Evolutionary conservation across 2,113 vertebrate genomes (phyloP).

Genomic region (Labeo catla): DNA sequence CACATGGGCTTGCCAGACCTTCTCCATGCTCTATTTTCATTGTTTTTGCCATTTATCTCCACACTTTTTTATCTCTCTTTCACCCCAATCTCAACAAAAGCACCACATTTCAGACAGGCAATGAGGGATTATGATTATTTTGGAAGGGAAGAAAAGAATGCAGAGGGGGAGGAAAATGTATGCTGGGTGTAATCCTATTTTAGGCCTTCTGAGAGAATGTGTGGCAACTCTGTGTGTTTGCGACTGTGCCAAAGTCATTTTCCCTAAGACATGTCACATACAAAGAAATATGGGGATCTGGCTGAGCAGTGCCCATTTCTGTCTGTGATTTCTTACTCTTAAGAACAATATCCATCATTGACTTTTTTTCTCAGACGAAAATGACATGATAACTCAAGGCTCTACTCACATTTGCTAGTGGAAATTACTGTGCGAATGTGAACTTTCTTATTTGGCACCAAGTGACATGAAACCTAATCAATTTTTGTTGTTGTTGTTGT

Average conservation of each 20-base stretch:
- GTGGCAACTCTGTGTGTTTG: conserved; percentile 25
- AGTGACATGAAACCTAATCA: too few relatives aligned
- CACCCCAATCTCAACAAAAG: conserved; percentile 25
- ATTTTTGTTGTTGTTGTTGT: too few relatives aligned
- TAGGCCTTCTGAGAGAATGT: conserved; percentile 40
- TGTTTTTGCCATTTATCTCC: conserved; percentile 38
- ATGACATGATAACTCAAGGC: background rate
- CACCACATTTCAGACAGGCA: conserved; percentile 51
- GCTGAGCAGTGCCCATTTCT: background rate
- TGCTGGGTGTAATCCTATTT: conserved; percentile 40
- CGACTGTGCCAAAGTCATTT: conserved; percentile 64
- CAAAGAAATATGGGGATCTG: conserved; percentile 55
- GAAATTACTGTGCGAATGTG: background rate
- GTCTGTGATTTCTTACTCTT: conserved; percentile 5
- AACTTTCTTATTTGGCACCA: background rate
- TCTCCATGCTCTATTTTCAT: conserved; percentile 37
- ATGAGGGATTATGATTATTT: conserved; percentile 51
- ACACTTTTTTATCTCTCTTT: conserved; percentile 32
- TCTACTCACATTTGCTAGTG: background rate
- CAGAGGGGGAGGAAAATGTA: conserved; percentile 19
- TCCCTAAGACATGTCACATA: conserved; percentile 71
- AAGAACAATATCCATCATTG: background rate
- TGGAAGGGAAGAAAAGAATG: conserved; percentile 40
- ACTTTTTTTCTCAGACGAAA: background rate
- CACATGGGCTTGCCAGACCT: conserved; percentile 36